These are phyloP conservation scores for Aleiodes alternator DNA, from an alignment of 2,888 invertebrate species.

Conservation along the genomic window DNA sequence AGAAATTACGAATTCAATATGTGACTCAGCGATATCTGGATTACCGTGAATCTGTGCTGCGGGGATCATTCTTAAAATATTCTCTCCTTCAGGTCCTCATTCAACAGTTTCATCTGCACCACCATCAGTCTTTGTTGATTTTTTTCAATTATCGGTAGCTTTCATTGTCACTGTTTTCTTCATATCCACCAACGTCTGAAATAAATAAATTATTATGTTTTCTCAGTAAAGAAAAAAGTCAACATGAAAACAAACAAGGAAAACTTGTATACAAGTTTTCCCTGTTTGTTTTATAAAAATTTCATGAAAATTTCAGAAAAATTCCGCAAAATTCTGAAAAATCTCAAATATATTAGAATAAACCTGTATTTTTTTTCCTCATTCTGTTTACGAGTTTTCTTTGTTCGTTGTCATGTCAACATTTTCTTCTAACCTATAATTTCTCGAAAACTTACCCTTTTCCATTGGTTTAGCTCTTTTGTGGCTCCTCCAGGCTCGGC, in stretches of 20 bases:
- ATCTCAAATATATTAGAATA: too few relatives aligned
- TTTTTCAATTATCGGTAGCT: neutral
- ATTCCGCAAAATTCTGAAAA: too few relatives aligned
- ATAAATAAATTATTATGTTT: neutral
- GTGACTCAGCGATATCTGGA: neutral
- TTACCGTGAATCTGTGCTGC: neutral
- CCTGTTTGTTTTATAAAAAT: too few relatives aligned
- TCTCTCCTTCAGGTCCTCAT: neutral
- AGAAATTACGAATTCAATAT: neutral
- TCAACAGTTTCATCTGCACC: neutral
- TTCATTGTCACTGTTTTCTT: neutral
- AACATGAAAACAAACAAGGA: neutral
- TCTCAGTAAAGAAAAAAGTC: neutral
- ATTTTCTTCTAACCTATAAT: constrained; percentile 22
- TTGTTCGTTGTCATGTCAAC: too few relatives aligned
- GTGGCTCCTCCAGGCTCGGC: constrained; percentile 11
- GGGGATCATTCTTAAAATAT: neutral
- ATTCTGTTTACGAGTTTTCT: too few relatives aligned
- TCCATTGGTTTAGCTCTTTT: constrained; percentile 15
- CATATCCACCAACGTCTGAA: constrained; percentile 1
- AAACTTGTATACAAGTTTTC: neutral
- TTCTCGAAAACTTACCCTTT: constrained; percentile 9
- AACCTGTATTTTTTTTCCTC: too few relatives aligned
- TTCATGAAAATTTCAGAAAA: too few relatives aligned
- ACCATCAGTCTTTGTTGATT: neutral